Evolutionary conservation across 2,113 vertebrate genomes (phyloP).

Genomic region (Smithornis capensis): DNA sequence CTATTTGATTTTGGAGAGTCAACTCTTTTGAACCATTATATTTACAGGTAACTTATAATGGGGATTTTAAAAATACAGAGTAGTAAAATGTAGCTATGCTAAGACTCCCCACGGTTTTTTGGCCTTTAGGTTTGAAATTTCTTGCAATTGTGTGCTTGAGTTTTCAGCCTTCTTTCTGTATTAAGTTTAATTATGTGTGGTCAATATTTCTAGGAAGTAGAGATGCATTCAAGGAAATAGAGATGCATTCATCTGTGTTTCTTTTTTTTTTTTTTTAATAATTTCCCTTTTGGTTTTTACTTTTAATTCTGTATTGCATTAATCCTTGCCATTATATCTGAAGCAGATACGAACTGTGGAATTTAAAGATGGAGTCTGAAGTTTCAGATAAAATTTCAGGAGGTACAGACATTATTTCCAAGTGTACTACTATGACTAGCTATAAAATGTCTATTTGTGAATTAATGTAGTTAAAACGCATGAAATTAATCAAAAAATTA

Average conservation of each 20-base stretch:
- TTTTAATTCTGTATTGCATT: neutral
- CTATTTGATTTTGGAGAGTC: neutral
- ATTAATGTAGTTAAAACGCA: neutral
- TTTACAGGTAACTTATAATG: neutral
- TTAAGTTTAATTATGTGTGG: neutral
- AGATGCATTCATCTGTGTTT: neutral
- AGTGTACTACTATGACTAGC: neutral
- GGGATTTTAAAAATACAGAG: neutral
- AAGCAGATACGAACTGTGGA: neutral
- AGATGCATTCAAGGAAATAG: neutral
- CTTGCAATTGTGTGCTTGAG: neutral
- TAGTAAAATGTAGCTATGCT: neutral
- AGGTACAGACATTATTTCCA: neutral
- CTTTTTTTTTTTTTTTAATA: neutral
- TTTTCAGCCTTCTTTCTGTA: neutral
- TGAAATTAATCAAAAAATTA: neutral
- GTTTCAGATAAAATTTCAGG: neutral
- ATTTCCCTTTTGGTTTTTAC: neutral
- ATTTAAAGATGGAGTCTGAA: neutral
- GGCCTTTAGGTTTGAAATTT: neutral
- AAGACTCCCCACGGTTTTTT: neutral
- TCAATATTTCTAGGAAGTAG: neutral
- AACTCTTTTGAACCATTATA: neutral
- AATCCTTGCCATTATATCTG: neutral
- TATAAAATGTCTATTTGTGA: neutral